Percentiles rank a stretch among this genome's conserved stretches.
phyloP scores from a whole-genome alignment of 2,113 vertebrate species.

The Elachura formosa region DNA sequence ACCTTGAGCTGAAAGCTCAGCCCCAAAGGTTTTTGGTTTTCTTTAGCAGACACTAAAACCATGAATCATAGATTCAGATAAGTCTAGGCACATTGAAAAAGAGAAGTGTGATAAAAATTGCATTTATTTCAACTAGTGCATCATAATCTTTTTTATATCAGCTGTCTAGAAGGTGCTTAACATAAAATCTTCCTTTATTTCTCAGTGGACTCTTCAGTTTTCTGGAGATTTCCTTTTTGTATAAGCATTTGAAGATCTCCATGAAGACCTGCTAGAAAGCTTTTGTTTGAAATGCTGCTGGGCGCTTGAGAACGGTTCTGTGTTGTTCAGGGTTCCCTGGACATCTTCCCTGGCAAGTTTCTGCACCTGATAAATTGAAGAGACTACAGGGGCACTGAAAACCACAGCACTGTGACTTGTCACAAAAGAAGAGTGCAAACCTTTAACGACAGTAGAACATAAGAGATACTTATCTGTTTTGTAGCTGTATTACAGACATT shows the following conservation, averaged over 20 bases:
- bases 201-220: background rate
- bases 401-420: background rate
- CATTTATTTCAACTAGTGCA: slow-evolving; percentile 1
- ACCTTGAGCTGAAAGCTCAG: background rate
- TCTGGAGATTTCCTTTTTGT: background rate
- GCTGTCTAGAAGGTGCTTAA: background rate
- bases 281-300: background rate
- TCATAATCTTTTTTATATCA: background rate
- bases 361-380: background rate
- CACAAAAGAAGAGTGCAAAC: slow-evolving; percentile 1
- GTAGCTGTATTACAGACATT: background rate
- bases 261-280: background rate
- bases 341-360: background rate
- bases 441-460: background rate
- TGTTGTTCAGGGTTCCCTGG: background rate
- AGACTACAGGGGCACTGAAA: background rate
- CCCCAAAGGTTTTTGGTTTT: background rate
- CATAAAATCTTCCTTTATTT: slow-evolving; percentile 15
- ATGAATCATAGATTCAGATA: background rate
- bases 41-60: background rate
- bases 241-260: background rate
- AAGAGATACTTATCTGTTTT: background rate
- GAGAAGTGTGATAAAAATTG: background rate
- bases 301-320: background rate
- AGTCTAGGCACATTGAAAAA: background rate